phyloP scores from a whole-genome alignment of 2,113 vertebrate genomes.

The Hydrolagus affinis region DNA sequence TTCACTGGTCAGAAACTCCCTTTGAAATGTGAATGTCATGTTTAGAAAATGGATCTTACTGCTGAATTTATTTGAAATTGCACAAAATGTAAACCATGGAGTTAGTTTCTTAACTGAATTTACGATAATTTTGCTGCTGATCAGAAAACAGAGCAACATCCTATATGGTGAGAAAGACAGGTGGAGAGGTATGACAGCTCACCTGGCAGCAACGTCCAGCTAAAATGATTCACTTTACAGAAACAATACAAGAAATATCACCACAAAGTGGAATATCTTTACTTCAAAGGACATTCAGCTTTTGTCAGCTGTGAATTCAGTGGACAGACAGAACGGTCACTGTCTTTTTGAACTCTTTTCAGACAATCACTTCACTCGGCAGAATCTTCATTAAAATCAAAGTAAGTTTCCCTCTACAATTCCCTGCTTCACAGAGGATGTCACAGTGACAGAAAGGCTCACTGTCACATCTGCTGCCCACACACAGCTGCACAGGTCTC shows the following conservation, averaged over 20 bases:
- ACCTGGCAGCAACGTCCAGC: neutral
- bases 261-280: neutral
- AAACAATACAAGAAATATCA: neutral
- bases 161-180: no score
- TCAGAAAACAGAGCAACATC: no score
- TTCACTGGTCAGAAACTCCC: no score
- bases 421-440: neutral
- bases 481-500: neutral
- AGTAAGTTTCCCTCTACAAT: no score
- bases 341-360: neutral
- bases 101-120: neutral
- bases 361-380: neutral
- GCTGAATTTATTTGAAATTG: neutral
- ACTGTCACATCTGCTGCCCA: neutral
- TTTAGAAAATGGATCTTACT: no score
- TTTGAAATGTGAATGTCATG: no score
- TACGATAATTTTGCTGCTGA: neutral
- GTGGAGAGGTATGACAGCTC: neutral
- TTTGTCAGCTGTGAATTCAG: neutral
- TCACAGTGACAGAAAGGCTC: neutral
- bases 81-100: neutral
- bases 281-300: neutral
- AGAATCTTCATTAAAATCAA: neutral
- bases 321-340: neutral
- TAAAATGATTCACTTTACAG: neutral